Evolutionary conservation across 2,113 vertebrate genomes (phyloP).

Genomic region (Serilophus lunatus): DNA sequence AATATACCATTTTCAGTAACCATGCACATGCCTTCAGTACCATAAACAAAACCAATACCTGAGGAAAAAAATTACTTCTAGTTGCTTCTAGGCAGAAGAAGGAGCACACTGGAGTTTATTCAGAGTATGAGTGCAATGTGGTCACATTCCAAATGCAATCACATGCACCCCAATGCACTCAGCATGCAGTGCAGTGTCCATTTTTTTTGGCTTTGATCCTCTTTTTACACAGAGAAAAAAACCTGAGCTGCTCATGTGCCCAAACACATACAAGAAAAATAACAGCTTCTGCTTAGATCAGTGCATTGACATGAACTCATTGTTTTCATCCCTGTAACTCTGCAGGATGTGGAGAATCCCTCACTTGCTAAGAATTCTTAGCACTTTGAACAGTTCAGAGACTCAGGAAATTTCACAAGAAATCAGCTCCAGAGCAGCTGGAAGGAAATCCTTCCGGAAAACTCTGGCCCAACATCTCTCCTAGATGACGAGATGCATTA

Average conservation of each 20-base stretch:
- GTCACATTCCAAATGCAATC: not conserved
- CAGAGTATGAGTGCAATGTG: not conserved
- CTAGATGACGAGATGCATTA: not conserved
- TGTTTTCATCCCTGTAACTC: not conserved
- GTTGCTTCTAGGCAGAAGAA: not conserved
- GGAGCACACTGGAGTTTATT: not conserved
- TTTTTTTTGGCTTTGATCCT: not conserved
- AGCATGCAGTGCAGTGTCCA: not conserved
- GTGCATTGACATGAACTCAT: not conserved
- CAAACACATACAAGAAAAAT: not conserved
- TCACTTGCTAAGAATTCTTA: not conserved
- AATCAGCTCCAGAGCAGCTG: not conserved
- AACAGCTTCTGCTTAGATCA: not conserved
- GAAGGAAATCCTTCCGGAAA: not conserved
- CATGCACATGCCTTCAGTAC: not conserved
- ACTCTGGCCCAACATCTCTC: not conserved
- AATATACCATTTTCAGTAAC: not conserved
- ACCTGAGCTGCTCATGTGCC: fast-evolving
- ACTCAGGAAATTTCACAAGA: constrained; percentile 29
- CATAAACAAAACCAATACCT: not conserved
- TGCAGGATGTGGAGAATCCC: not conserved
- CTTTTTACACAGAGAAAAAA: not conserved
- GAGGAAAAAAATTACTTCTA: not conserved
- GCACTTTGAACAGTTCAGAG: not conserved
- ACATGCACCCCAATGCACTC: not conserved